These are phyloP conservation scores for Lutjanus argentimaculatus DNA, from an alignment of 2,797 vertebrate genomes.

Conservation along the genomic window DNA sequence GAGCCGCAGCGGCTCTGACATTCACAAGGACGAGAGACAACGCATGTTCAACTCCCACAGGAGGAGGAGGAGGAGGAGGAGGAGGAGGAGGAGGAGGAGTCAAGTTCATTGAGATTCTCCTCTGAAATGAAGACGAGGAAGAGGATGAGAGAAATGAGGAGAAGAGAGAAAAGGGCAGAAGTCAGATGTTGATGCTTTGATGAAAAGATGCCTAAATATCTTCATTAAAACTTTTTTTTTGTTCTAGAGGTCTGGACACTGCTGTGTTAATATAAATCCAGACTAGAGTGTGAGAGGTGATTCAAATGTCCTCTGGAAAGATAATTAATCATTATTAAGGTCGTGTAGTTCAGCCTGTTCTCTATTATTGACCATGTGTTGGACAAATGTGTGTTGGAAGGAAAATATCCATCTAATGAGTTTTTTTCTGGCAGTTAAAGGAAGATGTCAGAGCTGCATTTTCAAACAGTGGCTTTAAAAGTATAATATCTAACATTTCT, in stretches of 20 bases:
- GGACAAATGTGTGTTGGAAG: not conserved
- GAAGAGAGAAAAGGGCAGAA: not conserved
- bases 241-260: too few species aligned
- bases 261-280: too few species aligned
- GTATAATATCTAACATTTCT: too few species aligned
- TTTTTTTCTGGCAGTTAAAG: too few species aligned
- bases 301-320: not conserved
- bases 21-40: slow-evolving; percentile 54
- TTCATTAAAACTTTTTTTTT: too few species aligned
- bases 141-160: not conserved
- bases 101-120: slow-evolving; percentile 19
- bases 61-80: slow-evolving; percentile 10
- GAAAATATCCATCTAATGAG: too few species aligned
- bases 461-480: too few species aligned
- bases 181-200: not conserved
- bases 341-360: too few species aligned
- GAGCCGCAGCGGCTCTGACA: slow-evolving; percentile 37
- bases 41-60: slow-evolving; percentile 3
- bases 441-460: too few species aligned
- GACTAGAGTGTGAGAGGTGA: too few species aligned
- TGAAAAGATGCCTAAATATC: too few species aligned
- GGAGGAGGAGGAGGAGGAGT: not conserved
- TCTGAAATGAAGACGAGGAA: not conserved
- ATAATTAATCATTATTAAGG: not conserved
- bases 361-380: not conserved